A percentile compares a stretch with the other conserved stretches of the same genome.
Evolutionary conservation across 2,888 invertebrate genomes (phyloP).

Genomic region (Frankliniella intonsa): DNA sequence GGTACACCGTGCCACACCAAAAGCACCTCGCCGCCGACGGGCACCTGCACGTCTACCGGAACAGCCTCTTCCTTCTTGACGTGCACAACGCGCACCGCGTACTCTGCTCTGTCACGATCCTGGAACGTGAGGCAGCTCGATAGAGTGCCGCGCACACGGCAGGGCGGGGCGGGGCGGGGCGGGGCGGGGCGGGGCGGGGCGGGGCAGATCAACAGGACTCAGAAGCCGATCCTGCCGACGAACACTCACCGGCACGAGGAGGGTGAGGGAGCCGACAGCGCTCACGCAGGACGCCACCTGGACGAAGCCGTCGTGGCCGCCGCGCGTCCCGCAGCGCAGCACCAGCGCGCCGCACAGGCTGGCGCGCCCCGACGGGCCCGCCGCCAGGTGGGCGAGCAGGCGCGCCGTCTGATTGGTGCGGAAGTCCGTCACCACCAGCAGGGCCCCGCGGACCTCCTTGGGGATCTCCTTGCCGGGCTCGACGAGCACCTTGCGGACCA

Average conservation of each 20-base stretch:
- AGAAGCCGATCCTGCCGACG: not conserved
- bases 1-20: not conserved
- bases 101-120: too few species aligned
- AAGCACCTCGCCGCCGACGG: not conserved
- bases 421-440: not conserved
- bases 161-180: too few species aligned
- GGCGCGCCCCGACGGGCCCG: not conserved
- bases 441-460: not conserved
- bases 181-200: too few species aligned
- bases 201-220: not conserved
- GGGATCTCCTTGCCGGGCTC: not conserved
- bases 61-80: not conserved
- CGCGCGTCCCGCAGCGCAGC: not conserved
- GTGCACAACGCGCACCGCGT: not conserved
- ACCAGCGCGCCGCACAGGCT: not conserved
- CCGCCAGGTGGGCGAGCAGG: not conserved
- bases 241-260: not conserved
- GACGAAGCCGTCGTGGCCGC: not conserved
- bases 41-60: not conserved
- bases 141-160: not conserved
- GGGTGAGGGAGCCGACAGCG: not conserved
- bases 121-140: not conserved
- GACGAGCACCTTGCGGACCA: not conserved
- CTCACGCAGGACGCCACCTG: not conserved
- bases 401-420: not conserved